Conservation (phyloP, 2,797 vertebrate genomes). For the Labroides dimidiatus region DNA sequence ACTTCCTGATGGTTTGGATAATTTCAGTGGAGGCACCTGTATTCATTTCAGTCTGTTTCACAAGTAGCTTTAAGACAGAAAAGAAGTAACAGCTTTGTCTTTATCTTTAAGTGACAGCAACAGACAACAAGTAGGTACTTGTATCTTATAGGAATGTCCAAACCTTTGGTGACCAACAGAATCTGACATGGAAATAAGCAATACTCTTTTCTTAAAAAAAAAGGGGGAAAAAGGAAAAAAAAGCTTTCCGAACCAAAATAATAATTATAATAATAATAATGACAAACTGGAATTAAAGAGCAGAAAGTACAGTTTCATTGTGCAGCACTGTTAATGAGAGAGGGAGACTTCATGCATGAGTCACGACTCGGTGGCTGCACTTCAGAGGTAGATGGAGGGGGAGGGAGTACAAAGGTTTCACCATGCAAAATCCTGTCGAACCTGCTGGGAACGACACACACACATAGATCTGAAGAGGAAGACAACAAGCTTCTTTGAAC, state of each 20-base stretch:
- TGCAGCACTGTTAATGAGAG: constrained; percentile 1
- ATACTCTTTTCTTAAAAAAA: not conserved
- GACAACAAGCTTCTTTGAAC: constrained; percentile 34
- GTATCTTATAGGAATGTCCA: constrained; percentile 45
- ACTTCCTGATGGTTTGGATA: no score
- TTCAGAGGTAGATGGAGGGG: constrained; percentile 12
- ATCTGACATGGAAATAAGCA: not conserved
- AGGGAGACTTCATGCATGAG: constrained; percentile 28
- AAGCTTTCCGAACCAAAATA: not conserved
- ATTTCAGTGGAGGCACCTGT: no score
- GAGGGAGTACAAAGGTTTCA: constrained; percentile 68
- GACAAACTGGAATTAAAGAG: not conserved
- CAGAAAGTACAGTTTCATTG: constrained; percentile 5
- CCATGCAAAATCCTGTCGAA: constrained; percentile 74
- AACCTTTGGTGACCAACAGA: constrained; percentile 2
- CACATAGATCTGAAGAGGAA: constrained; percentile 3
- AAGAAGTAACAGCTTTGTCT: not conserved
- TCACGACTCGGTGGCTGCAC: constrained; percentile 39
- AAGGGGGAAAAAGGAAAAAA: no score
- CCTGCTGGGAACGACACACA: constrained; percentile 65
- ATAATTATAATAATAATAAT: no score
- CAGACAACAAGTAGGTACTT: constrained; percentile 30
- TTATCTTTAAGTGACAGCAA: constrained; percentile 17
- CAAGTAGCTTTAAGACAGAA: not conserved
- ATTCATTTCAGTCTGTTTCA: no score